phyloP scores from a whole-genome alignment of 2,888 invertebrate genomes.

The Branchellion lobata region DNA sequence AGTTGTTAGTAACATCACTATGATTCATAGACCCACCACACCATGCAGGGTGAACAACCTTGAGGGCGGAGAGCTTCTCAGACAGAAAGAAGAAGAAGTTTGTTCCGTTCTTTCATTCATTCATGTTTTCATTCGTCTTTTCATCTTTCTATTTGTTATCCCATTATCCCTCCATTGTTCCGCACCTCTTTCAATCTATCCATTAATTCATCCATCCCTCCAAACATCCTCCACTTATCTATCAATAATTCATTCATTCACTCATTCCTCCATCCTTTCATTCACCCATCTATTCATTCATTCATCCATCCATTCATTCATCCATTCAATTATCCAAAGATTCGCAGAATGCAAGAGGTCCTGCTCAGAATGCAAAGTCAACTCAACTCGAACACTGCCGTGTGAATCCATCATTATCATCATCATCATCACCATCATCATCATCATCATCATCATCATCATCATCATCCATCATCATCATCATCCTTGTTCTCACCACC shows the following conservation, averaged over 20 bases:
- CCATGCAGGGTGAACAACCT: conserved; percentile 68
- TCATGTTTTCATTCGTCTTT: not conserved
- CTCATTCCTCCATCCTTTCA: conserved; percentile 10
- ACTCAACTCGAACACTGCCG: not conserved
- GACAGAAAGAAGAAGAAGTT: conserved; percentile 94
- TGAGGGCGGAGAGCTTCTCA: conserved; percentile 81
- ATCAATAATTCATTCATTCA: conserved; percentile 1
- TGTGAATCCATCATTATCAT: conserved; percentile 38
- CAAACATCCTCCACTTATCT: no score
- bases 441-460: conserved; percentile 38
- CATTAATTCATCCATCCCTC: conserved; percentile 30
- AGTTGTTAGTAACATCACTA: no score
- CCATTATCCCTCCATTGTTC: no score
- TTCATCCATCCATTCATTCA: not conserved
- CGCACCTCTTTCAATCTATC: no score
- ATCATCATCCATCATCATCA: conserved; percentile 41
- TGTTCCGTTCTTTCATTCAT: conserved; percentile 49
- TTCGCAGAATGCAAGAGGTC: not conserved
- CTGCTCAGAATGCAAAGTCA: not conserved
- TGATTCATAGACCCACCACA: no score
- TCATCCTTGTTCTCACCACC: conserved; percentile 19
- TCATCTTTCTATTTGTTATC: not conserved
- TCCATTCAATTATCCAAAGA: not conserved
- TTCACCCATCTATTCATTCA: not conserved
- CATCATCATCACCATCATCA: conserved; percentile 32